A percentile compares a stretch with the other conserved stretches of the same genome.
Evolutionary conservation across 2,797 vertebrate species (phyloP).

Genomic region (Danio jaintianensis): DNA sequence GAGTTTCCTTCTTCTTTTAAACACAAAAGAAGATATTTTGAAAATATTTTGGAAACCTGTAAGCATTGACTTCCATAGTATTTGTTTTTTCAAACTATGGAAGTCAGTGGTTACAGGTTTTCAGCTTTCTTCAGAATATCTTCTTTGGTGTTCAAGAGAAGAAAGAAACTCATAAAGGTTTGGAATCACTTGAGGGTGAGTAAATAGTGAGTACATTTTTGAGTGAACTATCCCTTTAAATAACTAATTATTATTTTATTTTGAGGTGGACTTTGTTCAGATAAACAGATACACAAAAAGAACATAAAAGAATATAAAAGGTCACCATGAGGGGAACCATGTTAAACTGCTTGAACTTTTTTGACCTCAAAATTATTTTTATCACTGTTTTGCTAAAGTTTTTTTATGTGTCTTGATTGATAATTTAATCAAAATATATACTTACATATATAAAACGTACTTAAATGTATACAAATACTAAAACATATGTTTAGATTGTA

Average conservation of each 20-base stretch:
- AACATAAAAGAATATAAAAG: conserved; percentile 4
- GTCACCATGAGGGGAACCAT: background rate
- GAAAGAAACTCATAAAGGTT: no score
- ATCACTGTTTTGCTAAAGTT: background rate
- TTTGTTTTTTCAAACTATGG: no score
- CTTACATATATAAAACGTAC: background rate
- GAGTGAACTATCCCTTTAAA: no score
- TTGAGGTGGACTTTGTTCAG: background rate
- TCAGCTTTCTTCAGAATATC: no score
- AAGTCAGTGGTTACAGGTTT: no score
- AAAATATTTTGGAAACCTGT: no score
- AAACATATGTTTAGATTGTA: background rate
- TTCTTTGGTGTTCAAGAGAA: no score
- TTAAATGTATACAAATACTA: background rate
- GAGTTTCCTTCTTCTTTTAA: no score
- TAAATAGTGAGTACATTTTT: no score
- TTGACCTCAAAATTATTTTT: background rate
- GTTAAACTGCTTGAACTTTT: background rate
- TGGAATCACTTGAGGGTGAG: no score
- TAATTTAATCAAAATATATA: background rate
- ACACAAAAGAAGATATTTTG: no score
- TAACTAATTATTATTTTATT: background rate
- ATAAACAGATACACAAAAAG: background rate
- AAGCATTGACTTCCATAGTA: no score
- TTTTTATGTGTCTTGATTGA: background rate